Percentiles rank a stretch among this genome's conserved stretches.
Evolutionary conservation across 2,113 vertebrate species (phyloP).

Genomic region (Hippocampus mohnikei): DNA sequence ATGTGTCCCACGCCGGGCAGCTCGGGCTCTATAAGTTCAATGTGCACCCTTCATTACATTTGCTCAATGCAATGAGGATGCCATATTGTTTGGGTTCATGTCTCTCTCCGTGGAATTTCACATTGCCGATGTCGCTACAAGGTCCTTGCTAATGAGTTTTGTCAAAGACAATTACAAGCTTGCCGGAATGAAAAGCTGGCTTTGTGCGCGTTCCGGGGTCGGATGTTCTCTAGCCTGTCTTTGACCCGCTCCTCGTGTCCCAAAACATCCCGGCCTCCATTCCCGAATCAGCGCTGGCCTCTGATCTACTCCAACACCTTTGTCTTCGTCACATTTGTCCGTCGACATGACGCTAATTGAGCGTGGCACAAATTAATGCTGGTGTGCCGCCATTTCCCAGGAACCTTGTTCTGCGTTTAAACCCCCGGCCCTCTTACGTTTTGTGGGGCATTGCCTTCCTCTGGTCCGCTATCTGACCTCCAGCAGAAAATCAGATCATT

Average conservation of each 20-base stretch:
- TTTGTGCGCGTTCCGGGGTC: conserved; percentile 76
- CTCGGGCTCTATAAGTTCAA: conserved; percentile 75
- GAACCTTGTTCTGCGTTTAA: conserved; percentile 14
- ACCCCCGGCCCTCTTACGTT: neutral
- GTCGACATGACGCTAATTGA: conserved; percentile 31
- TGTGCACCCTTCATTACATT: conserved; percentile 84
- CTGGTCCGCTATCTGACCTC: conserved; percentile 8
- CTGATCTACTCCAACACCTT: conserved; percentile 44
- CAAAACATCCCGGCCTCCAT: conserved; percentile 48
- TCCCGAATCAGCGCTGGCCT: conserved; percentile 23
- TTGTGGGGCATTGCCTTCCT: conserved; percentile 6
- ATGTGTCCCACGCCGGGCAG: conserved; percentile 77
- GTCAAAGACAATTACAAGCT: conserved; percentile 83
- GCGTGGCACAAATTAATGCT: conserved; percentile 29
- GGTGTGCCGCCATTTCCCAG: conserved; percentile 47
- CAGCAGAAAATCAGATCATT: conserved; percentile 5
- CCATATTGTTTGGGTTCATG: conserved; percentile 78
- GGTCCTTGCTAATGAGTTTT: conserved; percentile 84
- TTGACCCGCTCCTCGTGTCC: conserved; percentile 66
- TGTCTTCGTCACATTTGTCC: conserved; percentile 22
- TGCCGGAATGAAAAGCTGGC: conserved; percentile 80
- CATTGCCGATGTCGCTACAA: conserved; percentile 77
- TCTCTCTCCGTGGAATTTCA: conserved; percentile 75
- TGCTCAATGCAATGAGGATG: conserved; percentile 78
- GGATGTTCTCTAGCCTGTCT: conserved; percentile 69